Conservation (phyloP, 2,888 invertebrate species). For the Perithous albicinctus region DNA sequence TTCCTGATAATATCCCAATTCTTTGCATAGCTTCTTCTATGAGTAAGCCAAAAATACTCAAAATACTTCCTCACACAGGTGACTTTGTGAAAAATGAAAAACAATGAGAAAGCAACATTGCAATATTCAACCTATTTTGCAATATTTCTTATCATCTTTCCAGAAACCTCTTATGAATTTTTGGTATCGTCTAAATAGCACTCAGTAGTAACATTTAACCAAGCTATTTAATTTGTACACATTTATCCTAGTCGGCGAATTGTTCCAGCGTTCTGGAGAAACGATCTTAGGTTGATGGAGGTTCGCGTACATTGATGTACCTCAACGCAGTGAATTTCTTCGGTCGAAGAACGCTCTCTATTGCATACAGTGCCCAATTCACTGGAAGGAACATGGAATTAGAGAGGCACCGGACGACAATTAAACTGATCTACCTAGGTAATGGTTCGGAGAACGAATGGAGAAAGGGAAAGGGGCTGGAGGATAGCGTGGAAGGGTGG, state of each 20-base stretch:
- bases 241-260: constrained; percentile 2
- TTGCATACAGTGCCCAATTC: constrained; percentile 34
- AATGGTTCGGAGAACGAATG: constrained; percentile 69
- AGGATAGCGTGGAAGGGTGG: not conserved
- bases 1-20: too few species aligned
- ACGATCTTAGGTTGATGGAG: constrained; percentile 9
- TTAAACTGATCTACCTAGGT: constrained; percentile 66
- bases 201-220: not conserved
- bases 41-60: too few species aligned
- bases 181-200: too few species aligned
- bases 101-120: too few species aligned
- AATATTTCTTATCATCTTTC: too few species aligned
- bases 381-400: constrained; percentile 61
- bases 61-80: too few species aligned
- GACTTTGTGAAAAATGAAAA: too few species aligned
- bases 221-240: not conserved
- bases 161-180: too few species aligned
- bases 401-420: constrained; percentile 51
- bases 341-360: constrained; percentile 8
- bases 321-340: constrained; percentile 3
- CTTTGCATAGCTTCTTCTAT: too few species aligned
- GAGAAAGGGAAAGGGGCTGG: not conserved
- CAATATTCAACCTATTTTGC: too few species aligned
- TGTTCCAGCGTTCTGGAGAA: constrained; percentile 2
- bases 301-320: constrained; percentile 18